Conservation (phyloP, 92 coral and sea anemone genomes). For the Umimayanthus kanabou region DNA sequence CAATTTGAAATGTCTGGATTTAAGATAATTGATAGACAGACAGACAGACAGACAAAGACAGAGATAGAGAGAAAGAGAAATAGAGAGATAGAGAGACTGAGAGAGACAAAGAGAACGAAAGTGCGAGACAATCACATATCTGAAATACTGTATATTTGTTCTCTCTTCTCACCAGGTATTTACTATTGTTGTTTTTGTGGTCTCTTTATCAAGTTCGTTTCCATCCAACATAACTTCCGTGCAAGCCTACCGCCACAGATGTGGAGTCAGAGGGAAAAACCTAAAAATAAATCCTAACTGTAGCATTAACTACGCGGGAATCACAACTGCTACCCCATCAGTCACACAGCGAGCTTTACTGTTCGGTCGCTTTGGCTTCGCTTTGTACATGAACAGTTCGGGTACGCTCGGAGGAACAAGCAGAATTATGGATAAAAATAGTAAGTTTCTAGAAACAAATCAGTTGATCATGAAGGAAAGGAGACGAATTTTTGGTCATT, state of each 20-base stretch:
- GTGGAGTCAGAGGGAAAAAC: conserved; percentile 12
- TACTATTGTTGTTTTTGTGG: neutral
- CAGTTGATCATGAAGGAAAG: no score
- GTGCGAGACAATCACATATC: no score
- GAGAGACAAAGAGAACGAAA: no score
- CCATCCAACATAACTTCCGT: neutral
- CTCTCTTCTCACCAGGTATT: neutral
- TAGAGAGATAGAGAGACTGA: no score
- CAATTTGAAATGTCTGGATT: no score
- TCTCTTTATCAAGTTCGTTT: conserved; percentile 20
- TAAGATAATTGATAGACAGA: no score
- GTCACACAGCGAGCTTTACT: conserved; percentile 14
- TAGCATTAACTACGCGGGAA: conserved; percentile 11
- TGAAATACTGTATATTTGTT: no score
- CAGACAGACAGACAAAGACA: no score
- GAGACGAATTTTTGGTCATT: no score
- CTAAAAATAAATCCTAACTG: conserved; percentile 17
- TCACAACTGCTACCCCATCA: conserved; percentile 23
- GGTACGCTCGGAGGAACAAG: conserved; percentile 21
- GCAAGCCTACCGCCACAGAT: conserved; percentile 7
- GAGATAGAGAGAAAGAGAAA: no score
- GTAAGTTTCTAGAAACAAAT: neutral
- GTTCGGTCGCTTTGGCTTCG: conserved; percentile 23
- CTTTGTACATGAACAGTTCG: conserved; percentile 19
- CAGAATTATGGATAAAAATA: neutral